Conservation (phyloP, 2,797 vertebrate species). For the Mus minutoides region DNA sequence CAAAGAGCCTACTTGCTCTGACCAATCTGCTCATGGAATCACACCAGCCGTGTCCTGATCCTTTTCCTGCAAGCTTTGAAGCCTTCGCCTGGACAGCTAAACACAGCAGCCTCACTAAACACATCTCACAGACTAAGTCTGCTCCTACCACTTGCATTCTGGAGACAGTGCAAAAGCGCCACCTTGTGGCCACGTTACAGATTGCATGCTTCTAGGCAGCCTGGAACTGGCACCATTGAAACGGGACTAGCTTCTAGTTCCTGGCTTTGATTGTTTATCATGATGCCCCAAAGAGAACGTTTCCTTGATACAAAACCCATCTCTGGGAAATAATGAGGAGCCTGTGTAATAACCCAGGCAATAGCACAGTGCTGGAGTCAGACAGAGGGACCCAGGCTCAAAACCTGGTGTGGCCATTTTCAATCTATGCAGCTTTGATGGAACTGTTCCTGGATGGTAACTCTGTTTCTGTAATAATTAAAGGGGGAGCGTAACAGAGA, state of each 20-base stretch:
- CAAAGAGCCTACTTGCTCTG: neutral
- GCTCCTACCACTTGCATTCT: accelerated
- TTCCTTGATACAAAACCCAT: neutral
- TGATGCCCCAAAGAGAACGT: neutral
- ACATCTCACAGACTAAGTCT: neutral
- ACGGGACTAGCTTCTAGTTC: neutral
- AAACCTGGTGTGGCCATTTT: neutral
- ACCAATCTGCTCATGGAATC: neutral
- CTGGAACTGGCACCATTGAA: accelerated
- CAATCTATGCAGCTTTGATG: neutral
- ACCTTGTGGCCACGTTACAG: constrained; percentile 59
- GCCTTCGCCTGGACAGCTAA: neutral
- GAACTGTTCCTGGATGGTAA: neutral
- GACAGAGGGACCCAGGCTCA: neutral
- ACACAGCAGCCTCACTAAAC: neutral
- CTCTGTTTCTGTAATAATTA: neutral
- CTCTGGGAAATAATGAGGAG: neutral
- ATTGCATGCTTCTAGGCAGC: neutral
- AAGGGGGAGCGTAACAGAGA: neutral
- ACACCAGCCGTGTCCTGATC: neutral
- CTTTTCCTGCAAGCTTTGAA: neutral
- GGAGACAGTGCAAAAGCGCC: constrained; percentile 32
- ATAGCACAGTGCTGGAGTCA: neutral
- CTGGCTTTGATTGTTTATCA: neutral
- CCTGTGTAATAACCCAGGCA: neutral